These are phyloP conservation scores for Patella ulyssiponensis DNA, from an alignment of 2,888 invertebrate genomes.

Conservation along the genomic window DNA sequence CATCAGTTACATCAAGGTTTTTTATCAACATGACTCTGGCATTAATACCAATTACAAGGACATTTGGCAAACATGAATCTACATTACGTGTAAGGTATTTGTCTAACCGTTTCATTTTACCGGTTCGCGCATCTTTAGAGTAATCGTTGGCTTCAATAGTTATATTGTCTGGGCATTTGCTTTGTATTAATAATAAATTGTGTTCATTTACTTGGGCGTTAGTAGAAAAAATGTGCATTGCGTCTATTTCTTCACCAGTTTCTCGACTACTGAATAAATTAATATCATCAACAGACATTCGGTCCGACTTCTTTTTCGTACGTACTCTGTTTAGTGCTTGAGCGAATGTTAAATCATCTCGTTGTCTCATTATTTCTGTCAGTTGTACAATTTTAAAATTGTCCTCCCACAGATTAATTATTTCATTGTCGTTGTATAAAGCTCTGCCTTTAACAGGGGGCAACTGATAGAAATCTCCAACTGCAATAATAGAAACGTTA, in stretches of 20 bases:
- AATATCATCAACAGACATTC: not conserved
- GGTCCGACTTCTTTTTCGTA: not conserved
- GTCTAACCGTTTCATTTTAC: slow-evolving; percentile 4
- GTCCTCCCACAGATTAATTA: slow-evolving; percentile 12
- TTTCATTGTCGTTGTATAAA: not conserved
- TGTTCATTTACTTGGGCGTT: not conserved
- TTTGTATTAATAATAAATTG: not conserved
- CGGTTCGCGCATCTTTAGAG: not conserved
- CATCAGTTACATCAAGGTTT: slow-evolving; percentile 22
- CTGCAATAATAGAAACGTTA: slow-evolving; percentile 15
- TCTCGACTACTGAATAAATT: not conserved
- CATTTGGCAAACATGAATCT: not conserved
- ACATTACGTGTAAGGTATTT: not conserved
- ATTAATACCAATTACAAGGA: slow-evolving; percentile 13
- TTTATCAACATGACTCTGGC: slow-evolving; percentile 21
- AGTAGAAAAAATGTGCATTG: not conserved
- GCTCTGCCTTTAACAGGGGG: slow-evolving; percentile 15
- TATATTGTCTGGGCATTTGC: not conserved
- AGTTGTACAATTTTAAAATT: slow-evolving; percentile 22
- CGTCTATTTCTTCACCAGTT: not conserved
- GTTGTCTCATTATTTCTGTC: slow-evolving; percentile 17
- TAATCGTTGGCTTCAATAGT: not conserved
- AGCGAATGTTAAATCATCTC: not conserved
- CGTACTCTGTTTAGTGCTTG: not conserved
- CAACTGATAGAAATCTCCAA: slow-evolving; percentile 29